Base-by-base conservation (phyloP, 2,797 vertebrate species). In the Myoxocephalus aenaeus region DNA sequence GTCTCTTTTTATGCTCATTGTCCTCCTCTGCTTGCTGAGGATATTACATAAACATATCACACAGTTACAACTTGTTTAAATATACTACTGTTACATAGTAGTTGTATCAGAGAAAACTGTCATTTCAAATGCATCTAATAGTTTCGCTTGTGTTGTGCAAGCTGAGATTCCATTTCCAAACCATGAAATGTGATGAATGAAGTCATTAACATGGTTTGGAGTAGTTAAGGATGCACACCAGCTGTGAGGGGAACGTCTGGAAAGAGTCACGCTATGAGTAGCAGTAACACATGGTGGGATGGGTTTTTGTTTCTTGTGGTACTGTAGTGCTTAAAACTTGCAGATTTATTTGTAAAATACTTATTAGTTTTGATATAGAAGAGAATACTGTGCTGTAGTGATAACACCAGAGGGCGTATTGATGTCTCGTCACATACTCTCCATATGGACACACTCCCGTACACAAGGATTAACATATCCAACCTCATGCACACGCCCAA, bases 11-110 rank as follows among this genome's bases (percentile, higher is more conserved):
- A 58, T 98, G 92, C 83, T 99, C 98, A 0, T 99, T 99, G 78
- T 99, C 97, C 76, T 99, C 97, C 79, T 99, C 97, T 6, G 98
- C 98, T 96, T 98, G 97, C 98, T 99, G 70, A 25, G n/a, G 54
- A 77, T 22, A 75, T 73, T 0, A 67, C 20, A 79, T 1, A 44
- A 5, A 58, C 63, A 73, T 8, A 1, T 22, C 10, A 70, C 25
- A 29, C 36, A 48, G 13, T 25, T 38, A 59, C 8, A 17, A n/a
- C 17, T 1, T 4, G 54, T 46, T 29, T 14, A 18, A 42, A 63
- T 15, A n/a, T 17, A 15, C 58, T 11, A 15, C 34, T 4, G n/a
- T 46, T 25, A 25, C 4, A 50, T 9, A 20, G 17, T 1, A 46
- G 44, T 38, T 14, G 13, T 63, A 32, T 34, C 36, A 70, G 7